Evolutionary conservation across 2,888 invertebrate genomes (phyloP), one percentile per base, ranked within the genome.

Genomic region (Nymphalis urticae): DNA sequence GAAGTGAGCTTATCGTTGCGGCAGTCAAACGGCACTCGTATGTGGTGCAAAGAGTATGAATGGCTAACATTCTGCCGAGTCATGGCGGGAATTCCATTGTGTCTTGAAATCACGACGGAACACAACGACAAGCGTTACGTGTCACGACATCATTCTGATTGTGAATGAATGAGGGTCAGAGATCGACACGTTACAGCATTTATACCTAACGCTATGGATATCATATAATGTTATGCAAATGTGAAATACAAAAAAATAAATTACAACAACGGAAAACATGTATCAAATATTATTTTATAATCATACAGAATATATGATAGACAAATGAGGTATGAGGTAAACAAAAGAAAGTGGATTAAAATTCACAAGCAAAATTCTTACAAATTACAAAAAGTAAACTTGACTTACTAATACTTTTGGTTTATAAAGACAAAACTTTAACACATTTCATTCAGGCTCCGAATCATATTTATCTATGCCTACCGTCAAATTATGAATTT

Each of bases 91-190:
- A 88, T 87, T 83, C 89, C 88, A 91, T 92, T 91, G 91, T 92
- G 88, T 84, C 85, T 86, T 82, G 81, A 82, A 85, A 87, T 87
- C 89, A 89, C 86, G 85, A 85, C 81, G 75, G 77, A 82, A 82
- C 83, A 85, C 85, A 85, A 79, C 82, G 79, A 84, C 85, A 85
- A 81, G 79, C 80, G 74, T 79, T 76, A 75, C 75, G 80, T 81
- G 85, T 82, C 85, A 83, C 84, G 87, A 88, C 88, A 88, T 81
- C 83, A 81, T 81, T 80, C 87, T 90, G 89, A 92, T 92, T 92
- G 89, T 91, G 87, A 90, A 91, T 90, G 90, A 89, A 90, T 87
- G 80, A 78, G 85, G 92, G 89, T 91, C 90, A 92, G 80, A 90
- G 91, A 90, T 89, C 90, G 85, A 80, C 81, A 79, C 78, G 81